A percentile compares a stretch with the other conserved stretches of the same genome.
Evolutionary conservation across 2,888 invertebrate genomes (phyloP).

Genomic region (Tanaodytes sp.): DNA sequence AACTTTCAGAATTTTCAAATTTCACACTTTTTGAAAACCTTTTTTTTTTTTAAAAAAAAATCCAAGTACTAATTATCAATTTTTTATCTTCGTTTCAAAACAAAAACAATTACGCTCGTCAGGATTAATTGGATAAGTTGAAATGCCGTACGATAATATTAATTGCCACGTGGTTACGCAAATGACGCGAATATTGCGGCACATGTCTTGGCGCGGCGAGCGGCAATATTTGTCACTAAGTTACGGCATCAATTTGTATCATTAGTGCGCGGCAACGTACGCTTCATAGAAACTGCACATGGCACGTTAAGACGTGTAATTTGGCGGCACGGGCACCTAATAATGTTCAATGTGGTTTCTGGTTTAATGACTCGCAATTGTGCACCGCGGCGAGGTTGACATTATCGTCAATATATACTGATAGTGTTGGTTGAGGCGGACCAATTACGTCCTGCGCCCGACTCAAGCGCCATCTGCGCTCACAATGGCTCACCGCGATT

Average conservation of each 20-base stretch:
- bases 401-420: constrained; percentile 19
- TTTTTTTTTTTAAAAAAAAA: too few species aligned
- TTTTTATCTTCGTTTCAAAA: too few species aligned
- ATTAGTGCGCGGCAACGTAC: constrained; percentile 24
- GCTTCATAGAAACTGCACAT: constrained; percentile 34
- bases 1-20: too few species aligned
- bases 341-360: constrained; percentile 19
- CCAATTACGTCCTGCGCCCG: constrained; percentile 15
- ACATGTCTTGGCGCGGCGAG: constrained; percentile 8
- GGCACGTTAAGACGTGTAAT: constrained; percentile 40
- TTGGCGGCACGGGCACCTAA: constrained; percentile 26
- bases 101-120: too few species aligned
- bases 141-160: too few species aligned
- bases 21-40: too few species aligned
- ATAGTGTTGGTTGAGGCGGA: constrained; percentile 15
- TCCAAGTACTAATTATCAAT: too few species aligned
- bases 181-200: constrained; percentile 2
- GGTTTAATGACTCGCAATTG: constrained; percentile 37
- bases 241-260: constrained; percentile 29
- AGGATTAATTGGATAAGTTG: too few species aligned
- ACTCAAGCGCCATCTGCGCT: constrained; percentile 21
- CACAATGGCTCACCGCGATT: constrained; percentile 6
- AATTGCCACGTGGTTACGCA: not conserved
- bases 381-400: constrained; percentile 22
- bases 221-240: constrained; percentile 19